phyloP scores from a whole-genome alignment of 1,140 invertebrate genomes.

The Drosophila asahinai region DNA sequence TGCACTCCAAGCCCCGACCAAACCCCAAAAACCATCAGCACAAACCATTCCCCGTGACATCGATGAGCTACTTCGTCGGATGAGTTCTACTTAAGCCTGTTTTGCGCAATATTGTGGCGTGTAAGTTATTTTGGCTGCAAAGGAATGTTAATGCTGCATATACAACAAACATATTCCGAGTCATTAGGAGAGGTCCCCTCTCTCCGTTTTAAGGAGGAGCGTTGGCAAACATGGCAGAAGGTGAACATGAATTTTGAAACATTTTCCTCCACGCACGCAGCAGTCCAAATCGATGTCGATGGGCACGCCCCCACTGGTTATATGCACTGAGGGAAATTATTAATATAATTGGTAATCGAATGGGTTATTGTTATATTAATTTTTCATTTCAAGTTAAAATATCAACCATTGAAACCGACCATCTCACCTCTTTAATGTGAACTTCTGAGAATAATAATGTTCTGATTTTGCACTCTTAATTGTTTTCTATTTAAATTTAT shows the following conservation, averaged over 20 bases:
- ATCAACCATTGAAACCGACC: no score
- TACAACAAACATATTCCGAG: slow-evolving; percentile 68
- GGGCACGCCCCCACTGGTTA: slow-evolving; percentile 65
- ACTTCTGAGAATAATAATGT: no score
- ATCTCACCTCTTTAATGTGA: no score
- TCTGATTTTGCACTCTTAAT: no score
- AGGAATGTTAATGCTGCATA: slow-evolving; percentile 77
- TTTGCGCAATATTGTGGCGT: slow-evolving; percentile 54
- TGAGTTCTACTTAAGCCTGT: slow-evolving; percentile 59
- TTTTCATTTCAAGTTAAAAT: no score
- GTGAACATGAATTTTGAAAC: slow-evolving; percentile 80
- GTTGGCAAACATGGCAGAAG: slow-evolving; percentile 57
- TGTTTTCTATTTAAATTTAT: no score
- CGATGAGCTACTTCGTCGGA: slow-evolving; percentile 20
- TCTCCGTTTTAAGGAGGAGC: neutral
- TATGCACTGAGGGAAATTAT: slow-evolving; percentile 2
- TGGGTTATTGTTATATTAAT: no score
- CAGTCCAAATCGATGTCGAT: slow-evolving; percentile 67
- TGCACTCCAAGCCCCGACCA: slow-evolving; percentile 18
- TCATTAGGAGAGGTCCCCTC: slow-evolving; percentile 51
- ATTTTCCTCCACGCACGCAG: slow-evolving; percentile 61
- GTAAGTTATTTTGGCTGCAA: slow-evolving; percentile 46
- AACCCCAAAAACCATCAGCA: slow-evolving; percentile 18
- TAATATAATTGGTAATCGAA: neutral
- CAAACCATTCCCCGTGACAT: slow-evolving; percentile 32